Percentiles rank a stretch among this genome's conserved stretches.
phyloP scores from a whole-genome alignment of 2,113 vertebrate species.

The Chrysochloris asiatica region DNA sequence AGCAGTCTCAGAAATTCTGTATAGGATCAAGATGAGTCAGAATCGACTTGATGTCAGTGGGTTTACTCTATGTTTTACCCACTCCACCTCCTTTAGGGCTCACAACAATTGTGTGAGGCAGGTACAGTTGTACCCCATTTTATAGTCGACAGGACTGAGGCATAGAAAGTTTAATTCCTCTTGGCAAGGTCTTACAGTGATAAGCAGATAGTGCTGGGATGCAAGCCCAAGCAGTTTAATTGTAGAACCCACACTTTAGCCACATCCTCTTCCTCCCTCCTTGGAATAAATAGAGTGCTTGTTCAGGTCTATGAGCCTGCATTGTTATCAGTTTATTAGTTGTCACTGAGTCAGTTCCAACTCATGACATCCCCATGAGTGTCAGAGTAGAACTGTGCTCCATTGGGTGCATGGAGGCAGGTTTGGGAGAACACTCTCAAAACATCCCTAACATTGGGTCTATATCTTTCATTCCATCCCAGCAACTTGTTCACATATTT shows the following conservation, averaged over 20 bases:
- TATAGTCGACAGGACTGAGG: background rate
- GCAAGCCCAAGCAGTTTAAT: accelerated
- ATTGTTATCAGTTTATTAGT: background rate
- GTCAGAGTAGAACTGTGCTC: background rate
- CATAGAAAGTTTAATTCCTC: background rate
- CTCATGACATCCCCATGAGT: background rate
- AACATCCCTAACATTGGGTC: background rate
- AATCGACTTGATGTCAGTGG: too few relatives aligned
- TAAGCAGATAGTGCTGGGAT: background rate
- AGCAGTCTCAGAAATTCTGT: too few relatives aligned
- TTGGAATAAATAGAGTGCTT: background rate
- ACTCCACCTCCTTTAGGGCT: background rate
- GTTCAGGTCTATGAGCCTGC: background rate
- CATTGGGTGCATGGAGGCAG: background rate
- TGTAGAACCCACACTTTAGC: background rate
- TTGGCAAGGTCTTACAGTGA: background rate
- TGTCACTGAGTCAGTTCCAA: background rate
- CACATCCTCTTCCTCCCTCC: background rate
- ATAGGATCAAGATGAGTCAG: too few relatives aligned
- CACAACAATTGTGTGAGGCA: background rate
- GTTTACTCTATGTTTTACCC: background rate
- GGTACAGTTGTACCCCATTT: background rate
- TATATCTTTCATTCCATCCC: background rate
- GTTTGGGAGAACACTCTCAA: background rate
- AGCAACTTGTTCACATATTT: background rate